A percentile compares a stretch with the other conserved stretches of the same genome.
phyloP scores from a whole-genome alignment of 53 echinoderm and acorn worm species.

The Paracentrotus lividus region DNA sequence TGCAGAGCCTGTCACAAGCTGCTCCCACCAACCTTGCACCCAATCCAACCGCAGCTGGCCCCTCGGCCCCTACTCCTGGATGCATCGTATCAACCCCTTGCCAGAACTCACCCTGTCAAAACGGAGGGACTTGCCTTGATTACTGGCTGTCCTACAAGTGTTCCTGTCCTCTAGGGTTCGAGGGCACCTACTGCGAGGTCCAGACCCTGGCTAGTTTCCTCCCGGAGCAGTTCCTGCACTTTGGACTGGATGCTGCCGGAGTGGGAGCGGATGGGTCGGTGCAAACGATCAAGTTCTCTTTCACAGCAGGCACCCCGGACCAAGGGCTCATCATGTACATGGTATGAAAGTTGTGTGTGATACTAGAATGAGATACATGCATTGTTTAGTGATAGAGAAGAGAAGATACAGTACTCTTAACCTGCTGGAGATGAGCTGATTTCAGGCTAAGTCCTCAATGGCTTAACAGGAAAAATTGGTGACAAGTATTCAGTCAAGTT shows the following conservation, averaged over 20 bases:
- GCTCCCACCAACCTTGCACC: constrained; percentile 16
- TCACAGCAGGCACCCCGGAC: constrained; percentile 76
- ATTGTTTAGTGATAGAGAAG: too few species aligned
- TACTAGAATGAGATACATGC: not conserved
- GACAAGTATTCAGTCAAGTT: too few species aligned
- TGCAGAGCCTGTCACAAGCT: constrained; percentile 70
- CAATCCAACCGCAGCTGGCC: constrained; percentile 24
- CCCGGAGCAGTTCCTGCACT: constrained; percentile 83
- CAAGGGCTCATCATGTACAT: constrained; percentile 93
- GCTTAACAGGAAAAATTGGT: too few species aligned
- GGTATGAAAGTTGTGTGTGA: constrained; percentile 72
- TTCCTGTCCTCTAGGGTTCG: constrained; percentile 84
- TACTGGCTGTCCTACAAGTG: constrained; percentile 88
- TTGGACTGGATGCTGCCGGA: constrained; percentile 63
- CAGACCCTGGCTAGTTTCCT: constrained; percentile 92
- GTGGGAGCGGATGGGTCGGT: constrained; percentile 59
- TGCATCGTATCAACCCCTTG: constrained; percentile 83
- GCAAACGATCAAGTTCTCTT: constrained; percentile 80
- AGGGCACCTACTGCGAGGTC: constrained; percentile 81
- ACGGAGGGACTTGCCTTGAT: constrained; percentile 87
- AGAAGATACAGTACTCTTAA: too few species aligned
- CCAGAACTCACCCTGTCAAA: constrained; percentile 81
- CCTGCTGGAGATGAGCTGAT: too few species aligned
- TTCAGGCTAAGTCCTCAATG: too few species aligned
- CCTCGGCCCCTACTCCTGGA: constrained; percentile 78